Evolutionary conservation across 1,140 invertebrate species (phyloP).

Genomic region (Melipona quadrifasciata): DNA sequence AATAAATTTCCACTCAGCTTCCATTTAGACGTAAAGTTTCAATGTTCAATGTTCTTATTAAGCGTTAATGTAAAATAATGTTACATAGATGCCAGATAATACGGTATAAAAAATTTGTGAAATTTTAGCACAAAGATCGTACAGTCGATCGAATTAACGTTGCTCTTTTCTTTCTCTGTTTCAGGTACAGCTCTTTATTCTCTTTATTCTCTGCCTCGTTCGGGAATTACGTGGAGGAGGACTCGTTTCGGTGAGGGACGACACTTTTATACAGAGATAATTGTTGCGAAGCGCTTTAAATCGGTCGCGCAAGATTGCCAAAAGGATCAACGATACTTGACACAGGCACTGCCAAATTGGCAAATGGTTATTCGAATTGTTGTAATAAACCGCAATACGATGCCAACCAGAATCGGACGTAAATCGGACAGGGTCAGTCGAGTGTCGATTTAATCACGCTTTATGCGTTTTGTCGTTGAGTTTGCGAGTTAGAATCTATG

Average conservation of each 20-base stretch:
- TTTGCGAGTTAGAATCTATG: not conserved
- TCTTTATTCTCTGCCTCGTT: not conserved
- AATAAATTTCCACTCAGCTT: too few relatives aligned
- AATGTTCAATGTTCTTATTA: too few relatives aligned
- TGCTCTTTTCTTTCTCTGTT: not conserved
- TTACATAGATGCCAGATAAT: too few relatives aligned
- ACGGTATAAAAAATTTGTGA: not conserved
- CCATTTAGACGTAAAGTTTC: too few relatives aligned
- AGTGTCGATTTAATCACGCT: conserved; percentile 2
- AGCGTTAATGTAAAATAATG: too few relatives aligned
- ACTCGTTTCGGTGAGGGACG: not conserved
- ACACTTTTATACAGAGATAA: too few relatives aligned
- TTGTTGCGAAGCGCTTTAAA: not conserved
- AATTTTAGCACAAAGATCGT: too few relatives aligned
- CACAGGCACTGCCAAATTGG: not conserved
- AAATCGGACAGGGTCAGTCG: not conserved
- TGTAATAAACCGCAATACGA: not conserved
- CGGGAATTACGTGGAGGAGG: too few relatives aligned
- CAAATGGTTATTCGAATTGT: not conserved
- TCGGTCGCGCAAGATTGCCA: not conserved
- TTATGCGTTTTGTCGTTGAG: conserved; percentile 13
- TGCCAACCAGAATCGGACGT: conserved; percentile 7
- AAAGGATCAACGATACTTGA: not conserved
- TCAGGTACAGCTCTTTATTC: not conserved
- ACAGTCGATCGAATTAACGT: not conserved